A percentile compares a stretch with the other conserved stretches of the same genome.
phyloP scores from a whole-genome alignment of 2,113 vertebrate species.

The Saguinus imperator region DNA sequence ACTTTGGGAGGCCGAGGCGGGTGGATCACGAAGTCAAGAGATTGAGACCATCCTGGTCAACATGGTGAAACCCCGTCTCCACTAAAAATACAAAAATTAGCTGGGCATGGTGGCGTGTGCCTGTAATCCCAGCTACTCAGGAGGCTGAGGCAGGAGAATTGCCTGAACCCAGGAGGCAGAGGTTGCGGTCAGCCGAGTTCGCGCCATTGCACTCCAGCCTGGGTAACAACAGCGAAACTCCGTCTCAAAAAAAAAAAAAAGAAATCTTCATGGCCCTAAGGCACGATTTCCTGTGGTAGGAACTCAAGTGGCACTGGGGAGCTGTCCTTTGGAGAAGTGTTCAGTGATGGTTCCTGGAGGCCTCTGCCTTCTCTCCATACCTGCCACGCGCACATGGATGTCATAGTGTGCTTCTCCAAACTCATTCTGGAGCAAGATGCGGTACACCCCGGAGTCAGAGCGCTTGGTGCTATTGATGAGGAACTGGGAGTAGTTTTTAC shows the following conservation, averaged over 20 bases:
- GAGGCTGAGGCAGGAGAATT: too few species aligned
- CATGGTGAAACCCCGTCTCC: too few species aligned
- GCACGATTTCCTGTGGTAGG: neutral
- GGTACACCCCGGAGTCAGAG: constrained; percentile 79
- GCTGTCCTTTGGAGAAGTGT: neutral
- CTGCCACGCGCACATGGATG: constrained; percentile 77
- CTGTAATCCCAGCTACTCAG: too few species aligned
- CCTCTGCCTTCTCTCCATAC: neutral
- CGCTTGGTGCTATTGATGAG: constrained; percentile 77
- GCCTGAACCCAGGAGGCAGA: too few species aligned
- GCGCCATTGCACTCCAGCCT: too few species aligned
- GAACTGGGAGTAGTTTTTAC: constrained; percentile 81
- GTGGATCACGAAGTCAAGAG: too few species aligned
- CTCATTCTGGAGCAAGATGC: constrained; percentile 78
- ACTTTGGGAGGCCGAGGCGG: too few species aligned
- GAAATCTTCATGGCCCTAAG: neutral
- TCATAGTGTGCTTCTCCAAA: constrained; percentile 75
- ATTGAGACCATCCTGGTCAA: too few species aligned
- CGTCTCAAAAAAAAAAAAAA: neutral
- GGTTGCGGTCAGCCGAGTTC: too few species aligned
- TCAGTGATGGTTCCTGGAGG: neutral
- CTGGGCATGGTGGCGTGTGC: too few species aligned
- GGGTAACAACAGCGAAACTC: too few species aligned
- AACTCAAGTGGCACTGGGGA: neutral
- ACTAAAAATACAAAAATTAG: too few species aligned